phyloP scores from a whole-genome alignment of 2,797 vertebrate genomes.

The Melanotaenia maccullochi region DNA sequence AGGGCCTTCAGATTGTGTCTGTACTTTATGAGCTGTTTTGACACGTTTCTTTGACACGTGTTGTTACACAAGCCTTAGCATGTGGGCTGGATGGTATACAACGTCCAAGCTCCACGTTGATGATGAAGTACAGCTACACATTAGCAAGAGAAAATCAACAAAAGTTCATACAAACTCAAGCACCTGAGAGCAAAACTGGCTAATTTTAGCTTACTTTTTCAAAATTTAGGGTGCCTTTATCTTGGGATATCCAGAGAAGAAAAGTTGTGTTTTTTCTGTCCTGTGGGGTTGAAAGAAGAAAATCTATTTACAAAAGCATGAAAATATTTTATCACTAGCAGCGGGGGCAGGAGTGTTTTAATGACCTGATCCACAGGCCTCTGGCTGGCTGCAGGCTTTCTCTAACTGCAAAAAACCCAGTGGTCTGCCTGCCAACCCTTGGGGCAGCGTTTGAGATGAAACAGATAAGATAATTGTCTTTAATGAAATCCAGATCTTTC shows the following conservation, averaged over 20 bases:
- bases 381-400: constrained; percentile 89
- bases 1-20: constrained; percentile 76
- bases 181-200: constrained; percentile 62
- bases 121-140: constrained; percentile 33
- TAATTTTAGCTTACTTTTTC: constrained; percentile 46
- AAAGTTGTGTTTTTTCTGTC: constrained; percentile 82
- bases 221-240: constrained; percentile 37
- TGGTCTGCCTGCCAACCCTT: constrained; percentile 94
- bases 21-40: constrained; percentile 76
- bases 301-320: constrained; percentile 98
- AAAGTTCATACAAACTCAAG: constrained; percentile 29
- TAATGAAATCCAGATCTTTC: constrained; percentile 99
- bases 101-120: background rate
- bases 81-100: constrained; percentile 50
- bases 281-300: constrained; percentile 90
- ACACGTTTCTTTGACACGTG: constrained; percentile 81
- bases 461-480: constrained; percentile 99
- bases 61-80: constrained; percentile 70
- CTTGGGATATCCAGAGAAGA: constrained; percentile 42
- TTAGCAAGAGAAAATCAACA: constrained; percentile 21
- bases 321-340: constrained; percentile 98
- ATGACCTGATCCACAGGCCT: constrained; percentile 93
- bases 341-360: constrained; percentile 97
- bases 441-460: constrained; percentile 97
- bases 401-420: constrained; percentile 92